A percentile compares a stretch with the other conserved stretches of the same genome.
phyloP scores from a whole-genome alignment of 2,797 vertebrate genomes.

The Pangasius krempfi region DNA sequence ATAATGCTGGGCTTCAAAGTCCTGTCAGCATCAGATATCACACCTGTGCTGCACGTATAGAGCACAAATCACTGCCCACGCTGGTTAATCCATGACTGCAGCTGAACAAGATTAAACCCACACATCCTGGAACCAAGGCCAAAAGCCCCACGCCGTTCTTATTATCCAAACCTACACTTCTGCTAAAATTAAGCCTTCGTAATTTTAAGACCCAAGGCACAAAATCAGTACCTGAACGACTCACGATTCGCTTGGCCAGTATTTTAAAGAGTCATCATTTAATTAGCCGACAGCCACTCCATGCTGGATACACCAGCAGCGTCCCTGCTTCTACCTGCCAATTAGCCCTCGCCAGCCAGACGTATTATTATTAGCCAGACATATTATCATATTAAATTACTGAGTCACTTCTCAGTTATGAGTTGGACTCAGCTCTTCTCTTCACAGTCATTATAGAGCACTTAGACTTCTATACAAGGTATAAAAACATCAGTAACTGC shows the following conservation, averaged over 20 bases:
- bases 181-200: conserved; percentile 16
- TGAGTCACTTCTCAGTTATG: conserved; percentile 50
- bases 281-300: conserved; percentile 48
- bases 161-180: conserved; percentile 24
- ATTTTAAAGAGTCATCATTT: conserved; percentile 47
- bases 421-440: conserved; percentile 38
- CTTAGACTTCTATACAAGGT: conserved; percentile 32
- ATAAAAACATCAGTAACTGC: conserved; percentile 7
- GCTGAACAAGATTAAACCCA: conserved; percentile 30
- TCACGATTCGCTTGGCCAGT: conserved; percentile 16
- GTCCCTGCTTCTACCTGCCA: conserved; percentile 45
- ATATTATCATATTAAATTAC: conserved; percentile 50
- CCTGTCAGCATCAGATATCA: background rate
- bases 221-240: conserved; percentile 13
- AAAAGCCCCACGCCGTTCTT: background rate
- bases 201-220: conserved; percentile 19
- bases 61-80: conserved; percentile 15
- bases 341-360: conserved; percentile 48
- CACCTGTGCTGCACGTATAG: conserved; percentile 9
- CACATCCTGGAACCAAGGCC: background rate
- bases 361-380: conserved; percentile 50
- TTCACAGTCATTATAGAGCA: conserved; percentile 27
- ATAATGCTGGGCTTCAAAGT: conserved; percentile 5
- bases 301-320: conserved; percentile 11
- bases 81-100: conserved; percentile 14